phyloP scores from a whole-genome alignment of 2,797 vertebrate genomes.

The Centropyge bicolor region DNA sequence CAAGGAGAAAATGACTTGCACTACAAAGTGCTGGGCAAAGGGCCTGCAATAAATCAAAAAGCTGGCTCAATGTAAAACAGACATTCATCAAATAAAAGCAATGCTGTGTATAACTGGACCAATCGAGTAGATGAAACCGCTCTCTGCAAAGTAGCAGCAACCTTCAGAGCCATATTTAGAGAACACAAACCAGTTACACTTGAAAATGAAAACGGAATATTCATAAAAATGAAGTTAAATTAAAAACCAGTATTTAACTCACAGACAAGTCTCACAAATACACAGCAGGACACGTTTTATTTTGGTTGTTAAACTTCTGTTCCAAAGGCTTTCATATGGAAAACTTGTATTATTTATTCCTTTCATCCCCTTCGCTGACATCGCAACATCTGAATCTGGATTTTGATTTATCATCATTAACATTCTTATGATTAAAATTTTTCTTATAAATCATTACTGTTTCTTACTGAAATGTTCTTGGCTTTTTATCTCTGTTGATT shows the following conservation, averaged over 20 bases:
- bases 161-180: not conserved
- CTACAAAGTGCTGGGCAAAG: slow-evolving; percentile 68
- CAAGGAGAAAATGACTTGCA: slow-evolving; percentile 73
- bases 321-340: not conserved
- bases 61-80: slow-evolving; percentile 72
- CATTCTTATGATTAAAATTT: not conserved
- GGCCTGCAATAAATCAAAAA: slow-evolving; percentile 72
- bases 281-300: not conserved
- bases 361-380: slow-evolving; percentile 4
- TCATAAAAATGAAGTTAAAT: not conserved
- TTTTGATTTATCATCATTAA: not conserved
- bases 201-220: not conserved
- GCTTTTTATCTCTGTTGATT: not conserved
- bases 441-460: not conserved
- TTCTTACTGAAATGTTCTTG: not conserved
- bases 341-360: not conserved
- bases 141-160: slow-evolving; percentile 24
- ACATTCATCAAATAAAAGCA: slow-evolving; percentile 77
- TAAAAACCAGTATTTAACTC: not conserved
- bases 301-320: not conserved
- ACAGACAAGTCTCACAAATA: not conserved
- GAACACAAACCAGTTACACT: slow-evolving; percentile 10
- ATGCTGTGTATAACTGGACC: slow-evolving; percentile 48
- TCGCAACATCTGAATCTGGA: not conserved
- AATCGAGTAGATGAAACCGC: slow-evolving; percentile 45